Evolutionary conservation across 2,888 invertebrate genomes (phyloP).

Genomic region (Peribatodes rhomboidaria): DNA sequence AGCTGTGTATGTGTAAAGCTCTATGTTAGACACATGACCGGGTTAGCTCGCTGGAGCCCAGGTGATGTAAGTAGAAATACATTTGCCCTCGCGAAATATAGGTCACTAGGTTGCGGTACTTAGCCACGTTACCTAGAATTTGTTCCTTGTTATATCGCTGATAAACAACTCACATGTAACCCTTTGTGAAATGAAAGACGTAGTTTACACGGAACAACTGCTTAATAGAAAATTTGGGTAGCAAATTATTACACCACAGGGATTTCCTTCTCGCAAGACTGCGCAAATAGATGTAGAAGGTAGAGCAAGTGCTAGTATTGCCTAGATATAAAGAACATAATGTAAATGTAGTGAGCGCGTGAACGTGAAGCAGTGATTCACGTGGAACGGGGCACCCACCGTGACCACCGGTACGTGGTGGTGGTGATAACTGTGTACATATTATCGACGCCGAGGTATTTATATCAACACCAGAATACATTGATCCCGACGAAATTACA

Average conservation of each 20-base stretch:
- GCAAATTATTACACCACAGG: background rate
- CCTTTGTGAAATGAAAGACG: background rate
- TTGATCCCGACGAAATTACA: slow-evolving; percentile 46
- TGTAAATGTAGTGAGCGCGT: background rate
- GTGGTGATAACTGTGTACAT: slow-evolving; percentile 37
- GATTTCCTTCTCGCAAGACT: background rate
- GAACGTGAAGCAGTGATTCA: slow-evolving; percentile 40
- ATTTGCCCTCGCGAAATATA: slow-evolving; percentile 50
- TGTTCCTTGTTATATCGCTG: slow-evolving; percentile 5
- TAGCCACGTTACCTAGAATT: slow-evolving; percentile 40
- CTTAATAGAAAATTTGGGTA: background rate
- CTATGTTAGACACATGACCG: slow-evolving; percentile 17
- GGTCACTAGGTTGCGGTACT: slow-evolving; percentile 57
- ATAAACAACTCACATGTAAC: background rate
- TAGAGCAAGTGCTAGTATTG: too few species aligned
- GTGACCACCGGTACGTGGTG: slow-evolving; percentile 39
- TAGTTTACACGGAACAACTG: background rate
- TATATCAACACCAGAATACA: slow-evolving; percentile 52
- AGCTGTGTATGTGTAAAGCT: background rate
- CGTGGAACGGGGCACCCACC: slow-evolving; percentile 45
- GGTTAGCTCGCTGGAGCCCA: slow-evolving; percentile 40
- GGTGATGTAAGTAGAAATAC: slow-evolving; percentile 42
- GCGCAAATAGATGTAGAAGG: background rate
- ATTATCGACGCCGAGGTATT: slow-evolving; percentile 45
- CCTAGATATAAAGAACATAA: background rate